Evolutionary conservation across 2,888 invertebrate species (phyloP), one percentile per base, ranked within the genome.

Genomic region (Colostygia pectinataria): DNA sequence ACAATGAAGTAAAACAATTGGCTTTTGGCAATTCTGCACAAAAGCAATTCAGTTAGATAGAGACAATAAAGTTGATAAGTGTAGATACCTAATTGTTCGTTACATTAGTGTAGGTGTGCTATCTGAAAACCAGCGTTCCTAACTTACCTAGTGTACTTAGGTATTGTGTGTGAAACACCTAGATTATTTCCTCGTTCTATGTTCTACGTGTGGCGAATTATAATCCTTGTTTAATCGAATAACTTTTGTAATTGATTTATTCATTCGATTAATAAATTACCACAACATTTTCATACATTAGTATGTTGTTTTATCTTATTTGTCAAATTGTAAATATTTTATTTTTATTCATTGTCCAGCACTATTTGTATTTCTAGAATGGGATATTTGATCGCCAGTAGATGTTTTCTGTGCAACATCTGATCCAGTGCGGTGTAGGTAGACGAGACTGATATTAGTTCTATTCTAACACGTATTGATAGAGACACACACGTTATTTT

Each of bases 271-370:
- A 24, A 31, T 31, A 40, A 40, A 50, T 39, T 44, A 43, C 39
- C 39, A 43, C 23, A 38, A 28, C 8, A 38, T 49, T 43, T 43
- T 28, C 25, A 49, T 49, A n/a, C n/a, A 43, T 20, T 2, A 42
- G 38, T 49, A 38, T 37, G 20, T 23, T 40, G 20, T 23, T 14
- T 28, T 2, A 24, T 38, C 6, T 20, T 4, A 24, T 24, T 15
- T 37, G 31, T 25, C 13, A 24, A 32, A 10, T 31, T 2, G 10
- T 24, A 14, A 36, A 23, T 31, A 32, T 29, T 2, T 13, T 29
- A 13, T 15, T 15, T 4, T 3, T 20, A 5, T 20, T 20, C n/a
- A n/a, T 6, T 20, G 20, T 20, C 20, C 3, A 2, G 20, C 1
- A 6, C n/a, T n/a, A n/a, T n/a, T n/a, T n/a, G n/a, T n/a, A n/a